Evolutionary conservation across 2,113 vertebrate species (phyloP).

Genomic region (Sitta europaea): DNA sequence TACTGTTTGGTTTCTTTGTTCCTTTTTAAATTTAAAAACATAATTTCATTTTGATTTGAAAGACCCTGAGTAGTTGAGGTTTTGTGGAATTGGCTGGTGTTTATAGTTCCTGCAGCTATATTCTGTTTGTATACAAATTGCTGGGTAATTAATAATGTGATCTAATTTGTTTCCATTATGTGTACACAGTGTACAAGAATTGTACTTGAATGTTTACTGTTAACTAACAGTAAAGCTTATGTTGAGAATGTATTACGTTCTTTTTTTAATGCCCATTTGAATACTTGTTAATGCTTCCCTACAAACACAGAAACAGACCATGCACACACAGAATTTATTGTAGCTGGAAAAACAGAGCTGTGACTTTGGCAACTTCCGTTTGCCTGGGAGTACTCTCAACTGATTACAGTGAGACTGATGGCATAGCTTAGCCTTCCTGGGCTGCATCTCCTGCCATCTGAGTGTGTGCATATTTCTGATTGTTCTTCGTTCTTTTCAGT

Average conservation of each 20-base stretch:
- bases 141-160: not conserved
- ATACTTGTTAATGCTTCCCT: not conserved
- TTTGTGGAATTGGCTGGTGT: not conserved
- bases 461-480: not conserved
- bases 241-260: not conserved
- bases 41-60: not conserved
- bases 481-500: not conserved
- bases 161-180: not conserved
- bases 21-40: not conserved
- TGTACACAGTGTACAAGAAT: not conserved
- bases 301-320: not conserved
- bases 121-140: not conserved
- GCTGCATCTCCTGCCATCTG: not conserved
- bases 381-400: accelerated
- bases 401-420: not conserved
- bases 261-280: not conserved
- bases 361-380: not conserved
- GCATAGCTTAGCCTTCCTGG: not conserved
- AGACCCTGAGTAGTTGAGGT: not conserved
- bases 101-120: not conserved
- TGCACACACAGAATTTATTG: not conserved
- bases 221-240: not conserved
- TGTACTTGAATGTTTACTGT: not conserved
- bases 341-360: not conserved
- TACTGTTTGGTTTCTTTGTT: not conserved